Evolutionary conservation across 2,797 vertebrate species (phyloP), one percentile per base, ranked within the genome.

Genomic region (Urophycis tenuis): DNA sequence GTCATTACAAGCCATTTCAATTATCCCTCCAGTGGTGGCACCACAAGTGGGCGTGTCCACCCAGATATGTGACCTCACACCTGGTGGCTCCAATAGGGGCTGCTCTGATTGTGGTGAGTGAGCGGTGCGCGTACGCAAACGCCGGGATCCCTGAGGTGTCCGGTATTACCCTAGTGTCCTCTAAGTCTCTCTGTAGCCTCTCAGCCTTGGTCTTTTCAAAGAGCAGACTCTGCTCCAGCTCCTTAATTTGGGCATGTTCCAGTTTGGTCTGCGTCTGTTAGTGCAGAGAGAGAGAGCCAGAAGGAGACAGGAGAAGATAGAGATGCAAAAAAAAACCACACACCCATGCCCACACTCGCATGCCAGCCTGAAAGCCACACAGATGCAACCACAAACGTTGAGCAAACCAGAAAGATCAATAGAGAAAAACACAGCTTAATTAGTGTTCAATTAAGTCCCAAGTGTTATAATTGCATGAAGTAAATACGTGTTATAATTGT

Each of bases 191-290:
- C 94, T 95, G 95, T 85, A 95, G 95, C 93, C 95, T 95, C 90
- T 95, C 95, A 94, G 95, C 97, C 97, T 97, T 98, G 97, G 96
- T 97, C 95, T 98, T 98, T 98, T 98, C 97, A 98, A 97, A 97
- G 94, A 97, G 96, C 91, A 98, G 96, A 95, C 94, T 96, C 94
- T 98, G 96, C 94, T 98, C 96, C 94, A 98, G 96, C 93, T 98
- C 97, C 96, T 96, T 96, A 95, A 97, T 96, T 94, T 96, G 96
- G 95, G 92, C 97, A 97, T 98, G 97, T 95, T 99, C 96, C 97
- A 99, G 95, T 94, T 96, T 97, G 95, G 96, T 98, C 97, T 98
- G 97, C 96, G 96, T 98, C 97, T 99, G 97, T 98, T 95, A 96
- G 95, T 95, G 88, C 60, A 67, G 60, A 67, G 60, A 67, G 60